Base-by-base conservation (phyloP, 2,888 invertebrate species). In the Camptogramma bilineatum region DNA sequence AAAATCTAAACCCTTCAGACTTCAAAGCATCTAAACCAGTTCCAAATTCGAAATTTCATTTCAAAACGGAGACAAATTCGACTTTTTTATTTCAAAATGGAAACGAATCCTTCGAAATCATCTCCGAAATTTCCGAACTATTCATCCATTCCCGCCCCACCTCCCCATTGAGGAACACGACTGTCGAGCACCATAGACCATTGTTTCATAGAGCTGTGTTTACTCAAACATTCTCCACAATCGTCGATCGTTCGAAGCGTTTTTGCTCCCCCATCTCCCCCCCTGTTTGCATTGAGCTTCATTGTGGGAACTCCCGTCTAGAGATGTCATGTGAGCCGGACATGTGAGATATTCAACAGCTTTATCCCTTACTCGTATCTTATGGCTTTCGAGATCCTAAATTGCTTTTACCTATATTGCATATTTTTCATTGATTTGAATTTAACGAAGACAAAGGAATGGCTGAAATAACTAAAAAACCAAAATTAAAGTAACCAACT, bases 181-280 rank as follows among this genome's bases (percentile, higher is more conserved):
- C 46, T 16, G 53, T 58, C 44, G 31, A 57, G 34, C 31, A 21
- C 55, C 50, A 51, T 61, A 42, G 18, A 55, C 44, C 56, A 62
- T 62, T 62, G 55, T 60, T 64, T 52, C 42, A 59, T 52, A 39
- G 54, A 52, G 65, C 66, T 71, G 74, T 81, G 81, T 83, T 84
- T 83, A 79, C 75, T 77, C 79, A 78, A 80, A 82, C 81, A 80
- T 80, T 76, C 73, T 70, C 72, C 70, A 76, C 82, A 80, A 82
- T 84, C 81, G 83, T 55, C 78, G 75, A 80, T 76, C 79, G 78
- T 76, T 76, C 72, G 76, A 72, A 80, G 74, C 79, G 79, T 81
- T 83, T 83, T 79, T 80, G 79, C 83, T 73, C 69, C 79, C n/a
- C 81, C 80, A 76, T 77, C 73, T 83, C 79, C 81, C 80, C n/a